Conservation (phyloP, 1,140 invertebrate genomes). For the Bombus ignitus region DNA sequence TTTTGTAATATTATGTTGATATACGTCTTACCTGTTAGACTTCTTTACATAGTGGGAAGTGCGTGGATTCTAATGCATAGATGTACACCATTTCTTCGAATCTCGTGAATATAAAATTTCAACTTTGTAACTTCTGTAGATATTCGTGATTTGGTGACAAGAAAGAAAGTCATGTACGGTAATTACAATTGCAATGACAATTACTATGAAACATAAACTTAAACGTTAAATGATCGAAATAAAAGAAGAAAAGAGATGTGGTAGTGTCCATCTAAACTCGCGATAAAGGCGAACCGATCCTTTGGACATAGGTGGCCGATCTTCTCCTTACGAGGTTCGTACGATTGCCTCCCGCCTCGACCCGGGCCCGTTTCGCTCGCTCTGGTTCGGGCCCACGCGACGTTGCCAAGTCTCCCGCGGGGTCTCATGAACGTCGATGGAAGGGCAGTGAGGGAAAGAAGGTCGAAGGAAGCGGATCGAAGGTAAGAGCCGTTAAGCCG, state of each 20-base stretch:
- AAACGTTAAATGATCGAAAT: not conserved
- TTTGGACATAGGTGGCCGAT: slow-evolving; percentile 47
- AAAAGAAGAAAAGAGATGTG: not conserved
- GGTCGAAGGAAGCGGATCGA: slow-evolving; percentile 57
- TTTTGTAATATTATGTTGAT: too few relatives aligned
- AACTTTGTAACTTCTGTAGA: too few relatives aligned
- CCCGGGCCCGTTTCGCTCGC: slow-evolving; percentile 46
- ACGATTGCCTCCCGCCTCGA: slow-evolving; percentile 47
- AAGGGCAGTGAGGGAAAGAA: slow-evolving; percentile 60
- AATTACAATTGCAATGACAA: too few relatives aligned
- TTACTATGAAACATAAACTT: not conserved
- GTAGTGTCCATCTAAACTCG: not conserved
- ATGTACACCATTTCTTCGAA: too few relatives aligned
- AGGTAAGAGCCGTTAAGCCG: slow-evolving; percentile 68
- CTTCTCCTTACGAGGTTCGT: slow-evolving; percentile 38
- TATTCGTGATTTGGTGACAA: too few relatives aligned
- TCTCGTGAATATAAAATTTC: too few relatives aligned
- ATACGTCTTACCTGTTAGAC: too few relatives aligned
- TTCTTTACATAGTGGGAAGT: too few relatives aligned
- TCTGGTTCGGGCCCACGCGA: slow-evolving; percentile 56
- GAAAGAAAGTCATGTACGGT: too few relatives aligned
- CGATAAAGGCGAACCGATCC: not conserved
- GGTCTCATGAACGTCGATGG: slow-evolving; percentile 36
- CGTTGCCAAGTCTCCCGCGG: slow-evolving; percentile 66
- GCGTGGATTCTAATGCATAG: too few relatives aligned